Evolutionary conservation across 37 sponge, comb jelly and placozoan species (phyloP).

Genomic region (Petrosia ficiformis): DNA sequence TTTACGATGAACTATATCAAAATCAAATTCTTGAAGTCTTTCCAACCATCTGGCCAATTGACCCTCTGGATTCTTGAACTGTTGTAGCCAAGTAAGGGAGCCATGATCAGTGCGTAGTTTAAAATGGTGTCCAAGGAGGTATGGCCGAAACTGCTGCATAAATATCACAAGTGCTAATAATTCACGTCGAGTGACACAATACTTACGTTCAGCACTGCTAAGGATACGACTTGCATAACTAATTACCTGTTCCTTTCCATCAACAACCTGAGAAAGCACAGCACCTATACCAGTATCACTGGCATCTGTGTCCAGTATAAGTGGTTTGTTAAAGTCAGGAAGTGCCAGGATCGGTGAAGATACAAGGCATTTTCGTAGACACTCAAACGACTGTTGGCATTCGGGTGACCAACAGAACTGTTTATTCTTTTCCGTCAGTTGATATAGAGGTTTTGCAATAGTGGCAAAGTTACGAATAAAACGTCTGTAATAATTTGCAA

Average conservation of each 20-base stretch:
- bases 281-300: constrained; percentile 20
- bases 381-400: constrained; percentile 7
- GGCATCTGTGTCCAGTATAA: constrained; percentile 36
- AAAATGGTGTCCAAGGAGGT: not conserved
- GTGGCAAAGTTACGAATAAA: constrained; percentile 10
- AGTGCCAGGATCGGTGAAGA: constrained; percentile 13
- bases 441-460: constrained; percentile 16
- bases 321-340: constrained; percentile 13
- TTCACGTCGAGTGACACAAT: not conserved
- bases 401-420: constrained; percentile 18
- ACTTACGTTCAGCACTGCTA: not conserved
- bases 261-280: constrained; percentile 3
- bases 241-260: constrained; percentile 14
- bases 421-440: constrained; percentile 2
- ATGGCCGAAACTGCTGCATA: not conserved
- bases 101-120: constrained; percentile 4
- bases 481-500: constrained; percentile 6
- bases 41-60: constrained; percentile 32
- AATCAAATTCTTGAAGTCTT: not conserved
- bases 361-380: not conserved
- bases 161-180: not conserved
- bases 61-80: not conserved
- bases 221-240: constrained; percentile 17
- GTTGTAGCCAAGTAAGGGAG: not conserved
- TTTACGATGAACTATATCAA: not conserved